Percentiles rank a stretch among this genome's conserved stretches.
Conservation (phyloP, 2,888 invertebrate species). For the Agriopis leucophaearia region DNA sequence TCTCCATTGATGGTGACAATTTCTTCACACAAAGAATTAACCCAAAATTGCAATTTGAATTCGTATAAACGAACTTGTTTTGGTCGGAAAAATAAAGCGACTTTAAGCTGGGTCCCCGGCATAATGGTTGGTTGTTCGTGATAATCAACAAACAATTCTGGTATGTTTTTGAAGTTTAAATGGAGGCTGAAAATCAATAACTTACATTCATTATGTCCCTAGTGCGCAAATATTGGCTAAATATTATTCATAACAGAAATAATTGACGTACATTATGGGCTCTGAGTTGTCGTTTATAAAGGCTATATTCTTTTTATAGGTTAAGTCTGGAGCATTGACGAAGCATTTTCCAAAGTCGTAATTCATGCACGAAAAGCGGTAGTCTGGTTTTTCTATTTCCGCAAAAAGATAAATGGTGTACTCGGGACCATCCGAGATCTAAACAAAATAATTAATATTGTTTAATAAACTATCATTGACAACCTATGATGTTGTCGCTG, state of each 20-base stretch:
- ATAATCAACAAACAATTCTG: slow-evolving; percentile 83
- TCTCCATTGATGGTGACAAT: slow-evolving; percentile 84
- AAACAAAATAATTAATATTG: slow-evolving; percentile 23
- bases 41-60: slow-evolving; percentile 81
- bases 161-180: slow-evolving; percentile 75
- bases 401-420: slow-evolving; percentile 87
- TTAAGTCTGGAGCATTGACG: slow-evolving; percentile 79
- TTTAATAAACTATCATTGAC: neutral
- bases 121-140: slow-evolving; percentile 68
- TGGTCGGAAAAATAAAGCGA: slow-evolving; percentile 86
- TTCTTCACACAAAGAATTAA: slow-evolving; percentile 84
- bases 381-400: slow-evolving; percentile 83
- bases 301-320: slow-evolving; percentile 76
- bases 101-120: slow-evolving; percentile 72
- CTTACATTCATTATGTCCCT: neutral
- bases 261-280: slow-evolving; percentile 64
- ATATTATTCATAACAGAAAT: neutral
- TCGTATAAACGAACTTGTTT: slow-evolving; percentile 80
- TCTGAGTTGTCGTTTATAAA: slow-evolving; percentile 70
- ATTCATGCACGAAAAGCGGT: slow-evolving; percentile 88
- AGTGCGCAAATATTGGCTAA: neutral
- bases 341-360: slow-evolving; percentile 90
- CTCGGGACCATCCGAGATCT: slow-evolving; percentile 89
- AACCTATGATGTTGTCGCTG: no score
- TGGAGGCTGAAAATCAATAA: slow-evolving; percentile 76